Evolutionary conservation across 2,797 vertebrate genomes (phyloP).

Genomic region (Neomorphus geoffroyi): DNA sequence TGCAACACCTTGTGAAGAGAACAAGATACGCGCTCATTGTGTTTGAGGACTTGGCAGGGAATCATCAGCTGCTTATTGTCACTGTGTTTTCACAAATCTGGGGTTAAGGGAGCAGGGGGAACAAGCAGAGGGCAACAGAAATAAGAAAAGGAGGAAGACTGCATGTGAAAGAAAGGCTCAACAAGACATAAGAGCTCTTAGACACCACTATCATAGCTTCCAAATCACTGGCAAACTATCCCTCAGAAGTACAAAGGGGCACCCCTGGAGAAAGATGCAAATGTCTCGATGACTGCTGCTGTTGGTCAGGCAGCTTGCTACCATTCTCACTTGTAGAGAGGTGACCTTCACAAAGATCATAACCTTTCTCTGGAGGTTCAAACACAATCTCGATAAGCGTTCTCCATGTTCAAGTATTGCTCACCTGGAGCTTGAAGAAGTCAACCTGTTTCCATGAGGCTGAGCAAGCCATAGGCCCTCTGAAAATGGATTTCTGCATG

Average conservation of each 20-base stretch:
- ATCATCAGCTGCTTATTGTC: background rate
- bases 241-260: background rate
- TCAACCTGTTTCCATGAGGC: background rate
- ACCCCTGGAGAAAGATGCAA: background rate
- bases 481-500: background rate
- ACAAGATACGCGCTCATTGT: background rate
- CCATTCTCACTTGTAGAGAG: background rate
- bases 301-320: background rate
- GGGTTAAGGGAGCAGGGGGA: background rate
- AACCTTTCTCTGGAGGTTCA: background rate
- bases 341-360: background rate
- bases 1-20: background rate
- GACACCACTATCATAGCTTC: background rate
- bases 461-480: background rate
- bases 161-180: background rate
- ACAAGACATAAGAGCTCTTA: background rate
- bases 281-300: background rate
- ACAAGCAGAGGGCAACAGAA: background rate
- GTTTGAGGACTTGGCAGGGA: background rate
- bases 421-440: background rate
- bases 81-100: rapidly evolving
- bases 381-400: background rate
- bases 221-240: background rate
- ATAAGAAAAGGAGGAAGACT: background rate
- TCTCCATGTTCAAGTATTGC: background rate